Evolutionary conservation across 2,888 invertebrate species (phyloP), one percentile per base, ranked within the genome.

Genomic region (Ceriagrion tenellum): DNA sequence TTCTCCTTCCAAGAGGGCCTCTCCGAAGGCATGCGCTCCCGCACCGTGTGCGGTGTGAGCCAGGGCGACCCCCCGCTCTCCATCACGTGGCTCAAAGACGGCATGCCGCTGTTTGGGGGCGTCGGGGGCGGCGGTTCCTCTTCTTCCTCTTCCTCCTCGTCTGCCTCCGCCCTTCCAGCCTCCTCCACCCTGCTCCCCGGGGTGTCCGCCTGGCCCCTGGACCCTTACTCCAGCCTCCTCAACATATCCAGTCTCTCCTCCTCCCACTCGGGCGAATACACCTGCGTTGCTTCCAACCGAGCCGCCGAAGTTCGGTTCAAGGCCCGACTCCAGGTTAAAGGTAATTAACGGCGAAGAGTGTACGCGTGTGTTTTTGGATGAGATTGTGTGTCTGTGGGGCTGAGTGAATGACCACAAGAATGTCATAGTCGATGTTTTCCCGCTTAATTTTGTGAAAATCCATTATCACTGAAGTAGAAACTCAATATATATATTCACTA

Each of bases 21-120:
- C 97, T 98, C 98, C 97, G 98, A 98, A 97, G 98, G 98, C 97
- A 98, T 98, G 98, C 98, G 98, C 97, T 98, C 98, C 96, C 98
- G 98, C 97, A 98, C 98, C 97, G 98, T 98, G 97, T 98, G 98
- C 97, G 98, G 98, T 97, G 98, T 98, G 96, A 98, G 98, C 97
- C 97, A 98, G 96, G 98, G 98, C 96, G 98, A 98, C 97, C 98
- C 98, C 96, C 98, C 98, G 96, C 97, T 99, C 96, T 97, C 98
- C 96, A 98, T 98, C 97, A 97, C 98, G 97, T 99, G 98, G 98
- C 98, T 98, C 96, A 98, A 98, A 97, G 98, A 98, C 97, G 98
- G 98, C 96, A 98, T 98, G 97, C 98, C 98, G 96, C 97, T 98
- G 97, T 97, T 98, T 96, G 97, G 98, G 96, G 97, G 97, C 96